These are phyloP conservation scores for Hipparchia semele DNA, from an alignment of 2,888 invertebrate species.

Conservation along the genomic window DNA sequence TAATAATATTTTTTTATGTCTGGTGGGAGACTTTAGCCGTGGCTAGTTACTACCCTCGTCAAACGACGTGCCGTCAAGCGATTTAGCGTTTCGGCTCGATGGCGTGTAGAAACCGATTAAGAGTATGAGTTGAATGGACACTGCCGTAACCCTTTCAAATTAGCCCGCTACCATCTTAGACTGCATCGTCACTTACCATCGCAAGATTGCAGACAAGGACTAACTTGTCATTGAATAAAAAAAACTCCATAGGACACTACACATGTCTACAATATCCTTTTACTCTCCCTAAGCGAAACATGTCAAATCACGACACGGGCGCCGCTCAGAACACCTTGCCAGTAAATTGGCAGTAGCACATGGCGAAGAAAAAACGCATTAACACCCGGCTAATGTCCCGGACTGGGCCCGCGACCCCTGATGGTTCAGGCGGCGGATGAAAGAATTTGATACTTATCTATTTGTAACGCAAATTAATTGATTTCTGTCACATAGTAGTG, in stretches of 20 bases:
- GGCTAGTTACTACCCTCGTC: too few relatives aligned
- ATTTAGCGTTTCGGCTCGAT: too few relatives aligned
- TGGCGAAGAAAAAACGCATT: slow-evolving; percentile 76
- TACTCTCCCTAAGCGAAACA: slow-evolving; percentile 15
- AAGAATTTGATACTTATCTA: slow-evolving; percentile 20
- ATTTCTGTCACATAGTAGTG: background rate
- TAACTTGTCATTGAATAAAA: too few relatives aligned
- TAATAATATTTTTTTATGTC: background rate
- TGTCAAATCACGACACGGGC: slow-evolving; percentile 39
- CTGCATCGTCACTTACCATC: too few relatives aligned
- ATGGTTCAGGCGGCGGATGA: background rate
- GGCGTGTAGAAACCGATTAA: too few relatives aligned
- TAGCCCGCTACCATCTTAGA: too few relatives aligned
- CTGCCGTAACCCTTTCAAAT: too few relatives aligned
- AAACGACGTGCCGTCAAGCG: too few relatives aligned
- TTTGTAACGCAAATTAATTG: slow-evolving; percentile 18
- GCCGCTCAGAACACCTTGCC: slow-evolving; percentile 61
- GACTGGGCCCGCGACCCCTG: slow-evolving; percentile 50
- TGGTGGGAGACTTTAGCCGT: too few relatives aligned
- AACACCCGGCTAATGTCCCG: slow-evolving; percentile 73
- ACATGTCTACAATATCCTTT: background rate
- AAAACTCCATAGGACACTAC: background rate
- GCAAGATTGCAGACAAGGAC: too few relatives aligned
- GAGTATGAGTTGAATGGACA: too few relatives aligned
- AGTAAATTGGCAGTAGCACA: slow-evolving; percentile 79